A percentile compares a stretch with the other conserved stretches of the same genome.
Evolutionary conservation across 2,888 invertebrate species (phyloP).

Genomic region (Heliconius aoede): DNA sequence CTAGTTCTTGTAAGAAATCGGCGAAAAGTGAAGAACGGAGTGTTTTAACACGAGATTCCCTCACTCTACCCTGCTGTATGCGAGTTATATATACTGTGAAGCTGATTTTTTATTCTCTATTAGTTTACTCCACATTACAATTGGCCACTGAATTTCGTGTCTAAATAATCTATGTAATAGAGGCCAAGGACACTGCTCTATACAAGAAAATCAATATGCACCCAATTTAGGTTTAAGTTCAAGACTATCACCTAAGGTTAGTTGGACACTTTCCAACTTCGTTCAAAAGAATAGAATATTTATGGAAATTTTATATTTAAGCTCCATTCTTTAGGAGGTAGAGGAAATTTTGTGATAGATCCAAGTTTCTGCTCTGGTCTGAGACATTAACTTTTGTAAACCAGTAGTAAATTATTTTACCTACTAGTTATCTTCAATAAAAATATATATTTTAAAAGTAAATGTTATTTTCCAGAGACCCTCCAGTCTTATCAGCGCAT

Average conservation of each 20-base stretch:
- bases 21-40: no score
- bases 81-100: no score
- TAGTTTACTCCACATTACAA: no score
- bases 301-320: conserved; percentile 2
- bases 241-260: conserved; percentile 2
- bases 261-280: conserved; percentile 1
- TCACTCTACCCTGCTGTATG: no score
- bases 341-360: neutral
- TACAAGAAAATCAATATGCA: neutral
- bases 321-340: no score
- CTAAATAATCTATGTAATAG: neutral
- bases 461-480: conserved; percentile 86
- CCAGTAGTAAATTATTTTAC: neutral
- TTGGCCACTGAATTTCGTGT: no score
- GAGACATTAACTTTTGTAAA: neutral
- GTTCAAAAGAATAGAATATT: neutral
- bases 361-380: neutral
- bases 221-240: conserved; percentile 2
- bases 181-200: conserved; percentile 1
- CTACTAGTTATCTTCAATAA: no score
- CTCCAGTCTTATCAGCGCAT: conserved; percentile 89
- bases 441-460: neutral
- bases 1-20: no score
- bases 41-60: no score
- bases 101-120: no score